A percentile compares a stretch with the other conserved stretches of the same genome.
phyloP scores from a whole-genome alignment of 2,888 invertebrate species.

The Sialis lutaria region DNA sequence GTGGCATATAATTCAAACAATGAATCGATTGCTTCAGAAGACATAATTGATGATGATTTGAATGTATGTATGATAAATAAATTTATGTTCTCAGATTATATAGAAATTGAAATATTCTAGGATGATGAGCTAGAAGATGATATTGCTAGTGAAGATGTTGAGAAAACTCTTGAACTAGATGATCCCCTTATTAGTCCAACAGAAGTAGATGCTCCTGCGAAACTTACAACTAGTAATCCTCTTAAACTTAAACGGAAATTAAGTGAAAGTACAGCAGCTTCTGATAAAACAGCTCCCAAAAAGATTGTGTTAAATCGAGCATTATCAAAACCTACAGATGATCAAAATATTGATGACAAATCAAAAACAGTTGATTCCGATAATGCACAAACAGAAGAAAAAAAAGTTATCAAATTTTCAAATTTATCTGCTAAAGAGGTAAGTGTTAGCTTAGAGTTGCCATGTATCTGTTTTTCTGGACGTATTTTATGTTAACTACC shows the following conservation, averaged over 20 bases:
- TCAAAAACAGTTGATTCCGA: slow-evolving; percentile 16
- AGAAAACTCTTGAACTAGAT: slow-evolving; percentile 9
- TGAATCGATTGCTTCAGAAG: slow-evolving; percentile 32
- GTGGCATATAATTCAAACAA: slow-evolving; percentile 26
- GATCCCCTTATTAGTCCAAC: slow-evolving; percentile 6
- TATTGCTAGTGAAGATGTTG: slow-evolving; percentile 24
- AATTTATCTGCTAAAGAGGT: slow-evolving; percentile 38
- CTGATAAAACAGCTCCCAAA: slow-evolving; percentile 26
- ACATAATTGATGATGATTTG: slow-evolving; percentile 31
- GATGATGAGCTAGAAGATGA: slow-evolving; percentile 19
- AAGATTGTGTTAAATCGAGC: slow-evolving; percentile 45
- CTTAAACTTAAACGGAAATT: slow-evolving; percentile 17
- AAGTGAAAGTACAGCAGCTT: slow-evolving; percentile 12
- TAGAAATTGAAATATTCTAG: background rate
- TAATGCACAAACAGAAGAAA: slow-evolving; percentile 17
- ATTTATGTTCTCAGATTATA: background rate
- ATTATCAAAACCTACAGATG: slow-evolving; percentile 13
- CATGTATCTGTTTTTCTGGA: too few relatives aligned
- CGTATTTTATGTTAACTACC: too few relatives aligned
- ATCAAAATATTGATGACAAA: slow-evolving; percentile 13
- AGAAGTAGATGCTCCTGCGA: slow-evolving; percentile 2
- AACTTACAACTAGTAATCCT: too few relatives aligned
- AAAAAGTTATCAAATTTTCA: slow-evolving; percentile 38
- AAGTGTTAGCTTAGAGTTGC: slow-evolving; percentile 8
- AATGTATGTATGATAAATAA: slow-evolving; percentile 22